These are phyloP conservation scores for Papilio machaon DNA, from an alignment of 1,140 invertebrate genomes.

Conservation along the genomic window DNA sequence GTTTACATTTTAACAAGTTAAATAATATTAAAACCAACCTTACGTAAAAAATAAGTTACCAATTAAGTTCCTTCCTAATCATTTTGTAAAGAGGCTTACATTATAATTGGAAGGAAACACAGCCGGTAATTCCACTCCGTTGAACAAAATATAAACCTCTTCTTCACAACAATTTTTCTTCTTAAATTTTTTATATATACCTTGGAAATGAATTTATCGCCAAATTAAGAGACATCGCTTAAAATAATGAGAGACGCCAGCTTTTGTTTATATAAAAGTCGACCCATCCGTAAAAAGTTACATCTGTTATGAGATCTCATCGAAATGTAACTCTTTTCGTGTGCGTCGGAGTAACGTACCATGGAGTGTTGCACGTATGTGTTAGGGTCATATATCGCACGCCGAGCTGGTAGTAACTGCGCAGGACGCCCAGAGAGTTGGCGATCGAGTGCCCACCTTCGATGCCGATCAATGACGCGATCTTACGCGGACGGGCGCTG, in stretches of 20 bases:
- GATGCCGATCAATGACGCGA: slow-evolving; percentile 87
- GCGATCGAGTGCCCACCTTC: slow-evolving; percentile 93
- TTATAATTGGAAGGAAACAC: neutral
- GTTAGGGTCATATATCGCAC: slow-evolving; percentile 93
- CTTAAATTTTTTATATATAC: neutral
- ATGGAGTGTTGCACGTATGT: slow-evolving; percentile 94
- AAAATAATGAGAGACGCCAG: neutral
- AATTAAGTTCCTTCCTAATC: neutral
- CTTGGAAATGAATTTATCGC: too few relatives aligned
- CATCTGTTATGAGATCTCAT: neutral
- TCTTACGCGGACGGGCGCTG: slow-evolving; percentile 74
- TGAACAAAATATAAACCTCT: too few relatives aligned
- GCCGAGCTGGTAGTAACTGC: slow-evolving; percentile 92
- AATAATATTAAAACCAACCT: neutral
- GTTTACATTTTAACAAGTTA: neutral
- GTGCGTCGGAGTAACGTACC: slow-evolving; percentile 81
- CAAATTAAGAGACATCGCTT: neutral
- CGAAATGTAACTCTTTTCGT: neutral
- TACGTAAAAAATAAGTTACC: neutral
- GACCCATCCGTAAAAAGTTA: neutral
- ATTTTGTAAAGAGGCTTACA: neutral
- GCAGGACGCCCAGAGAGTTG: slow-evolving; percentile 90
- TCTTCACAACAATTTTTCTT: too few relatives aligned
- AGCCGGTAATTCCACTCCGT: neutral
- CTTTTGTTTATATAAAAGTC: neutral